Evolutionary conservation across 2,797 vertebrate genomes (phyloP), one percentile per base, ranked within the genome.

Genomic region (Taenioides sp.): DNA sequence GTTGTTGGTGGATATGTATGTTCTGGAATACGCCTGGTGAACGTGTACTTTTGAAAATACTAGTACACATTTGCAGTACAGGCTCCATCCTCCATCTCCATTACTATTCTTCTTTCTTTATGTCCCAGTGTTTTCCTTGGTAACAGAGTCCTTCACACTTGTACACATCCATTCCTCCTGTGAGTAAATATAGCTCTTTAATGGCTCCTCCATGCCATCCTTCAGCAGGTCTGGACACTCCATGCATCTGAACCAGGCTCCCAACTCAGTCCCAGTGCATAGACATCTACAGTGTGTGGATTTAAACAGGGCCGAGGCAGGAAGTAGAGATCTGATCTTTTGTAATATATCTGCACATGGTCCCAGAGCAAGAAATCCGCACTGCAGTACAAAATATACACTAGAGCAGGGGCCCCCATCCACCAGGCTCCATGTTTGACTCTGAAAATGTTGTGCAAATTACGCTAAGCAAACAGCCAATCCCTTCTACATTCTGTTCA

Each of bases 161-260:
- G 25, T 31, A 28, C 58, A n/a, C 60, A n/a, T 17, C 2, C 16
- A 11, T 62, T 62, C 28, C 31, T 62, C 60, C 28, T 62, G 31
- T 12, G 60, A 5, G 60, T 62, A 62, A 62, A 62, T 62, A 62
- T 37, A 62, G 60, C 31, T 5, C 60, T 37, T 62, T 62, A 62
- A 62, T 62, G 60, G 27, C 60, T 28, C 18, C 18, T 37, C 18
- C 27, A 18, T 14, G 22, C 60, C 2, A 5, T n/a, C 3, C 60
- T 12, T 37, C 60, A n/a, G 6, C 17, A 17, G 60, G 3, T 7
- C 18, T 20, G 60, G 28, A 12, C 14, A 17, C 2, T 58, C 4
- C 25, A 12, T 25, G 25, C 59, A 18, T 34, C 11, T n/a, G 31
- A 47, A 47, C 43, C 43, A 4, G 14, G 3, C 14, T 47, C 43